Conservation (phyloP, 2,797 vertebrate genomes). For the Sylvia borin region DNA sequence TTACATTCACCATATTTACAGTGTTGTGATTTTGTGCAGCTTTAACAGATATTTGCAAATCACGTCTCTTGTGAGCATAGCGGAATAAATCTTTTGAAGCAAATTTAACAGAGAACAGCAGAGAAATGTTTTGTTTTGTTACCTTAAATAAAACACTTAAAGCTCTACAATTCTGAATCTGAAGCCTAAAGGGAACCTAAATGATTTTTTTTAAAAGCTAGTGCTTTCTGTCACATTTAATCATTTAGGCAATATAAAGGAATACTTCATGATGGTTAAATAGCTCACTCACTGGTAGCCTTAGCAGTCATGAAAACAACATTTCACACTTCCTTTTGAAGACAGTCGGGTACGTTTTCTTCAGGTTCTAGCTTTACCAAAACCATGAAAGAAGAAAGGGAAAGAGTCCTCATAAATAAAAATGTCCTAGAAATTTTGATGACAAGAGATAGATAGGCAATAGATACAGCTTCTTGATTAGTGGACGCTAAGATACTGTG, state of each 20-base stretch:
- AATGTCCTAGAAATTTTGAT: neutral
- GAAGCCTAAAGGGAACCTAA: neutral
- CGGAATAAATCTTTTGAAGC: neutral
- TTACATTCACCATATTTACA: neutral
- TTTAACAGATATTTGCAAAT: neutral
- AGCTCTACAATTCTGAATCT: neutral
- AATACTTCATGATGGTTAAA: neutral
- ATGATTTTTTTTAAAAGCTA: neutral
- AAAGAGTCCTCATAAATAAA: neutral
- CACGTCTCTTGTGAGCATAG: neutral
- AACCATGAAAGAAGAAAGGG: neutral
- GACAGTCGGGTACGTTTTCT: accelerated
- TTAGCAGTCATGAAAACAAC: neutral
- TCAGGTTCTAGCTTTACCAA: neutral
- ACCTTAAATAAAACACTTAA: neutral
- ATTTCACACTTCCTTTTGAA: neutral
- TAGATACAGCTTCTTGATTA: neutral
- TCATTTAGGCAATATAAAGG: neutral
- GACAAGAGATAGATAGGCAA: neutral
- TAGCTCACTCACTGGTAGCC: neutral
- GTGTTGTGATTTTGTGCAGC: neutral
- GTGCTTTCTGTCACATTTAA: neutral
- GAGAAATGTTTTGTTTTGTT: neutral
- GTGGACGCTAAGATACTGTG: neutral
- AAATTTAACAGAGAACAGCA: neutral